These are phyloP conservation scores for Cephus sareptanus DNA, from an alignment of 2,888 invertebrate genomes.

Conservation along the genomic window DNA sequence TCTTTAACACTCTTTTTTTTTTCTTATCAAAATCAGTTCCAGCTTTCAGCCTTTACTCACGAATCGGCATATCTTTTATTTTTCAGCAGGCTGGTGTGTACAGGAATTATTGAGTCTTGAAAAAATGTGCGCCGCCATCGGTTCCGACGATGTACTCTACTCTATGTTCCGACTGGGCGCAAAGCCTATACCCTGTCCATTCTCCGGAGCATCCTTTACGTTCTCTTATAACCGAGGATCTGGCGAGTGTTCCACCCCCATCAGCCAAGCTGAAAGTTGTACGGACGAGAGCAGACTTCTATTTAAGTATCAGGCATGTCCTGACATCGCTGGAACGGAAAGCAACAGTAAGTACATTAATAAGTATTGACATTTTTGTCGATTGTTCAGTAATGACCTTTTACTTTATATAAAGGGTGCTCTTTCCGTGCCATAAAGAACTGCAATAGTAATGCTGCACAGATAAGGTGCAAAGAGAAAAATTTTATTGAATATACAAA, in stretches of 20 bases:
- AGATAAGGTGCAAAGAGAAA: not conserved
- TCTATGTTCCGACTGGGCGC: conserved; percentile 79
- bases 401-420: not conserved
- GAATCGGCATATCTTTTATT: conserved; percentile 14
- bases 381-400: not conserved
- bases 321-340: conserved; percentile 81
- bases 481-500: not conserved
- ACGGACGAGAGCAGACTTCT: conserved; percentile 85
- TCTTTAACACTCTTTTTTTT: not conserved
- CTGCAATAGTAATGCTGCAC: not conserved
- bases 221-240: conserved; percentile 81
- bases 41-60: not conserved
- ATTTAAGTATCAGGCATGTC: conserved; percentile 87
- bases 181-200: conserved; percentile 82
- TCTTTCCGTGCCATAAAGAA: not conserved
- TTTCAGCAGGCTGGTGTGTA: conserved; percentile 72
- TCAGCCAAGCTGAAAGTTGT: conserved; percentile 85
- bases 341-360: conserved; percentile 74
- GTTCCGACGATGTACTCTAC: conserved; percentile 78
- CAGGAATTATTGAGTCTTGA: conserved; percentile 69
- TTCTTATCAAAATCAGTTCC: not conserved
- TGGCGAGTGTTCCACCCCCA: conserved; percentile 80
- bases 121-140: conserved; percentile 75
- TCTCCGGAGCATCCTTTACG: conserved; percentile 82
- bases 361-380: not conserved